A percentile compares a stretch with the other conserved stretches of the same genome.
Conservation (phyloP, 35 echinoderm and acorn worm species). For the Lytechinus variegatus region DNA sequence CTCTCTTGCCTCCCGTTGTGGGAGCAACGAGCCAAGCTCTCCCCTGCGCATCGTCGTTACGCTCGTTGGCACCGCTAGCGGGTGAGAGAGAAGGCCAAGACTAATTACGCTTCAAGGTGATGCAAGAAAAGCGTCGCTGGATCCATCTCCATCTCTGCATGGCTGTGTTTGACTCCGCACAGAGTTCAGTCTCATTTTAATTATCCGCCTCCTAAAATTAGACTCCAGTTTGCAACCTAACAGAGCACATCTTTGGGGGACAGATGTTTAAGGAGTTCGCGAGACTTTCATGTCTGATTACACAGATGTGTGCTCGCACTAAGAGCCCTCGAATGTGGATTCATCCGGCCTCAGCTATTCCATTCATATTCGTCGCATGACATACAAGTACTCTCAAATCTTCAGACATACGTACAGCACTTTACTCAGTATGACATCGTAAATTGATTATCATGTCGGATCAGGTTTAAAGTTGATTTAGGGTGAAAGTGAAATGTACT, state of each 20-base stretch:
- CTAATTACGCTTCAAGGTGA: background rate
- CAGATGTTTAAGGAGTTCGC: background rate
- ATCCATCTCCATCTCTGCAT: background rate
- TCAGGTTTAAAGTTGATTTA: no score
- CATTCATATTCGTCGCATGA: background rate
- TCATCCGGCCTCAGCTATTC: background rate
- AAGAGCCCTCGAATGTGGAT: background rate
- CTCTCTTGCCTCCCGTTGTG: background rate
- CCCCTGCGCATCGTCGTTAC: background rate
- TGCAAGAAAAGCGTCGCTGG: background rate
- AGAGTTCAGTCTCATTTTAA: background rate
- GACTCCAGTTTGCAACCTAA: background rate
- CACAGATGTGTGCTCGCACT: background rate
- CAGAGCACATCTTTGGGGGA: background rate
- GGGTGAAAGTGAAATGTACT: no score
- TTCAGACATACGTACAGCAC: no score
- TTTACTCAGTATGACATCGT: no score
- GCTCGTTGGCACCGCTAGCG: background rate
- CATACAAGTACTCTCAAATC: background rate
- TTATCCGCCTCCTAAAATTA: slow-evolving; percentile 10
- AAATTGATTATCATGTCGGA: no score
- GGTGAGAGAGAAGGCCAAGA: background rate
- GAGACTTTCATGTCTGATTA: background rate
- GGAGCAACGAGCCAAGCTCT: background rate
- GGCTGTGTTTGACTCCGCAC: background rate